Evolutionary conservation across 2,113 vertebrate species (phyloP), one percentile per base, ranked within the genome.

Genomic region (Strix uralensis): DNA sequence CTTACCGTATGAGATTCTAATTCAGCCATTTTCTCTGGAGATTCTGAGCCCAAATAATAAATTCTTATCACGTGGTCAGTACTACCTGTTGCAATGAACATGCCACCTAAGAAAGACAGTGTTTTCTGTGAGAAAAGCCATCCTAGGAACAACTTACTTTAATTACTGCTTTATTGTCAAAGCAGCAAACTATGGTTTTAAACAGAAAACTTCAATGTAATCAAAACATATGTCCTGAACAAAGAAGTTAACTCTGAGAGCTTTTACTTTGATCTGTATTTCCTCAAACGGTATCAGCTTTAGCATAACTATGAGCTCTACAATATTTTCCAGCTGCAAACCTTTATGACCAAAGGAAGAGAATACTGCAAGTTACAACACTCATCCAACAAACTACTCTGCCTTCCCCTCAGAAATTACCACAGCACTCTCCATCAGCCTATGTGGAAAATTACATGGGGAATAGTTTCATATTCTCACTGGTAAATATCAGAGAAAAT

Each of bases 21-120:
- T 96, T 99, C 99, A 13, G 99, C 99, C 77, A 99, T 98, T 97
- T 99, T 99, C 97, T 99, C 98, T 2, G 99, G 99, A 19, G 97
- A 98, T 80, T 99, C 99, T 49, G 98, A 98, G 86, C 99, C 99
- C 97, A 99, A 98, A 97, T 99, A 99, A 97, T 99, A 99, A 95
- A 99, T 99, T 94, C 99, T 98, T 96, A 99, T 99, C 94, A 99
- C 98, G 14, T 99, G 99, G 97, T 99, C 99, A 59, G 99, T 99
- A 89, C 99, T 98, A 63, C 99, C 99, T 67, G 99, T 99, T 70
- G 98, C 99, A 98, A 99, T 98, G 97, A 99, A 99, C 99, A 99
- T 99, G 42, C 99, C 99, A 97, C 99, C 99, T 99, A 65, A 38
- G 66, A 92, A 84, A 92, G 91, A 92, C 52, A 95, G 93, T 36